A percentile compares a stretch with the other conserved stretches of the same genome.
phyloP scores from a whole-genome alignment of 2,797 vertebrate species.

The Jordanella pulchra region DNA sequence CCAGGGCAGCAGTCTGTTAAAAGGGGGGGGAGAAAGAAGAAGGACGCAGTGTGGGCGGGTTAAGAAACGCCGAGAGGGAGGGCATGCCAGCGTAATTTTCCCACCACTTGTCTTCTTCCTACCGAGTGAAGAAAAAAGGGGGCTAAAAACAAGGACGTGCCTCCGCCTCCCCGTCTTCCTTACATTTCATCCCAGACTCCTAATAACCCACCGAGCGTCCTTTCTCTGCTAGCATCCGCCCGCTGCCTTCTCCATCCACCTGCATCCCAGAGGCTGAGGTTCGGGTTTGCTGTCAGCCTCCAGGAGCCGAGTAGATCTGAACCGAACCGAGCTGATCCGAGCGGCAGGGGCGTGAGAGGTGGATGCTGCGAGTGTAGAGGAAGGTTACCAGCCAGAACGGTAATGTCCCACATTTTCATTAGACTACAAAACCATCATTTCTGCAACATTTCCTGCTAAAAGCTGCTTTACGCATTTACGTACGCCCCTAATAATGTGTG shows the following conservation, averaged over 20 bases:
- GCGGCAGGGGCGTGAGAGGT: conserved; percentile 76
- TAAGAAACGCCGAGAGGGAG: conserved; percentile 78
- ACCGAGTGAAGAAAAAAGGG: conserved; percentile 62
- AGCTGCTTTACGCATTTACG: conserved; percentile 7
- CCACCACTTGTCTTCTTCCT: conserved; percentile 53
- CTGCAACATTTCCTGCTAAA: conserved; percentile 40
- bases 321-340: conserved; percentile 54
- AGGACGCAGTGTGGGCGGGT: conserved; percentile 87
- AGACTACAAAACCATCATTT: conserved; percentile 24
- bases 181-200: conserved; percentile 14
- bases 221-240: conserved; percentile 3
- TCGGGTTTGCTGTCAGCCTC: conserved; percentile 27
- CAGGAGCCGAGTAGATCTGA: conserved; percentile 18
- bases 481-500: conserved; percentile 35
- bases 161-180: conserved; percentile 40
- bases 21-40: conserved; percentile 67
- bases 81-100: conserved; percentile 72
- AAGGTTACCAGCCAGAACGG: conserved; percentile 79
- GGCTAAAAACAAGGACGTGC: conserved; percentile 76
- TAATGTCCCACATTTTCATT: conserved; percentile 62
- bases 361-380: conserved; percentile 78
- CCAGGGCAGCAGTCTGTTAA: conserved; percentile 57
- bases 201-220: conserved; percentile 12
- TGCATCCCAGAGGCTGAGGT: conserved; percentile 35
- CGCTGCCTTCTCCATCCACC: conserved; percentile 20